A percentile compares a stretch with the other conserved stretches of the same genome.
phyloP scores from a whole-genome alignment of 1,140 invertebrate genomes.

The Lordiphosa stackelbergi region DNA sequence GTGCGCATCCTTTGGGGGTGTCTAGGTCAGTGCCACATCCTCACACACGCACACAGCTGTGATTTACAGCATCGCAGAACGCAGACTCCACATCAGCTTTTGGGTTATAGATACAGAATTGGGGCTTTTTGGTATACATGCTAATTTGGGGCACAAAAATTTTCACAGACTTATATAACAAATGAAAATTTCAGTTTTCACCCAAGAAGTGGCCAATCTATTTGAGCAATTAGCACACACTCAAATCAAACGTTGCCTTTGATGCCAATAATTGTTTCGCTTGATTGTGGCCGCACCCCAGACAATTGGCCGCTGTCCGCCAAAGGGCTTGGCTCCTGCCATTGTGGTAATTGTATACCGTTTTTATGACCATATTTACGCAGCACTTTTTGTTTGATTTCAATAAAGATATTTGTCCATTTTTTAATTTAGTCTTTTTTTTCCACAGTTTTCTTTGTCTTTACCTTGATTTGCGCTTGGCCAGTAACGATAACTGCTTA shows the following conservation, averaged over 20 bases:
- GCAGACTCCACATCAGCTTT: slow-evolving; percentile 69
- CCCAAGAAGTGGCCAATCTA: slow-evolving; percentile 12
- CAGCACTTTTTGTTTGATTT: slow-evolving; percentile 28
- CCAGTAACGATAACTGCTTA: slow-evolving; percentile 58
- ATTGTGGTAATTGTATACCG: slow-evolving; percentile 32
- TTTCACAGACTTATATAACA: slow-evolving; percentile 69
- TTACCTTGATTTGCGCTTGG: slow-evolving; percentile 58
- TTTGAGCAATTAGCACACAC: slow-evolving; percentile 46
- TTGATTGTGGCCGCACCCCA: slow-evolving; percentile 58
- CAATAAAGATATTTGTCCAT: slow-evolving; percentile 25
- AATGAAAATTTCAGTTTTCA: slow-evolving; percentile 31
- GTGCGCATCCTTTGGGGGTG: slow-evolving; percentile 38
- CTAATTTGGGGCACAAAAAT: slow-evolving; percentile 66
- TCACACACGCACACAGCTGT: slow-evolving; percentile 38
- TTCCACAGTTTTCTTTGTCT: slow-evolving; percentile 5
- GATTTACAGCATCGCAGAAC: slow-evolving; percentile 62
- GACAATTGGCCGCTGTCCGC: neutral
- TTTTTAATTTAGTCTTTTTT: slow-evolving; percentile 10
- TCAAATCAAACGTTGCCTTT: slow-evolving; percentile 50
- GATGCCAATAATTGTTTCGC: slow-evolving; percentile 29
- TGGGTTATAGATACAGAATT: slow-evolving; percentile 75
- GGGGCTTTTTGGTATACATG: slow-evolving; percentile 69
- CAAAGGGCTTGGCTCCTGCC: slow-evolving; percentile 27
- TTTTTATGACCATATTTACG: slow-evolving; percentile 1
- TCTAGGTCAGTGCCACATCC: slow-evolving; percentile 68